Evolutionary conservation across 2,888 invertebrate species (phyloP), one percentile per base, ranked within the genome.

Genomic region (Lacanobia oleracea): DNA sequence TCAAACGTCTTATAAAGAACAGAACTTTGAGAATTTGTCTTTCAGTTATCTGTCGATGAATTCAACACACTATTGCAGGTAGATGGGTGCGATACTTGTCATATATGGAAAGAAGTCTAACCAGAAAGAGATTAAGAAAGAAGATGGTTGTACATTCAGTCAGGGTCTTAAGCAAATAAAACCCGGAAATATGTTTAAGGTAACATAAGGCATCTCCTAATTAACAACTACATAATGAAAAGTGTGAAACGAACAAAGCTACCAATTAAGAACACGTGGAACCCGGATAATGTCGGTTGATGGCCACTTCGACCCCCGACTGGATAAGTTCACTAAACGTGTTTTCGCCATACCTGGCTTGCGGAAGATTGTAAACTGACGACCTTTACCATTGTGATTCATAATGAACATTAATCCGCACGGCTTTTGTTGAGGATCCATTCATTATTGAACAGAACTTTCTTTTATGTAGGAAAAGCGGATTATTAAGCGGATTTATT

Each of bases 331-430:
- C 71, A 77, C 73, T 71, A 82, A 85, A 86, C 86, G 51, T 81
- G 85, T 86, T 82, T 82, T 81, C 72, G 60, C 85, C 85, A 77
- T 79, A 78, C 71, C 66, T 69, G 85, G 81, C 12, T 75, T 59
- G 53, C 83, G 85, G 85, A 85, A 85, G 87, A 85, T 79, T 70
- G 54, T 84, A 81, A 82, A 75, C 81, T 37, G 51, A 60, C 64
- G 76, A 77, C 85, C 82, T 86, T 86, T 77, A 75, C 56, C 83
- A 75, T 79, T 75, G 75, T 81, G 73, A 84, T 67, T 79, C 75
- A 76, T 72, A 77, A 72, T 70, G 43, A 76, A 75, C 73, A 71
- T 69, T 72, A 77, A 82, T 79, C 69, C 54, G 54, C 72, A 68
- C 48, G 43, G 60, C 68, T 79, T 78, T 84, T 76, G 67, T 70